Evolutionary conservation across 2,888 invertebrate species (phyloP), one percentile per base, ranked within the genome.

Genomic region (Leptopilina syphax): DNA sequence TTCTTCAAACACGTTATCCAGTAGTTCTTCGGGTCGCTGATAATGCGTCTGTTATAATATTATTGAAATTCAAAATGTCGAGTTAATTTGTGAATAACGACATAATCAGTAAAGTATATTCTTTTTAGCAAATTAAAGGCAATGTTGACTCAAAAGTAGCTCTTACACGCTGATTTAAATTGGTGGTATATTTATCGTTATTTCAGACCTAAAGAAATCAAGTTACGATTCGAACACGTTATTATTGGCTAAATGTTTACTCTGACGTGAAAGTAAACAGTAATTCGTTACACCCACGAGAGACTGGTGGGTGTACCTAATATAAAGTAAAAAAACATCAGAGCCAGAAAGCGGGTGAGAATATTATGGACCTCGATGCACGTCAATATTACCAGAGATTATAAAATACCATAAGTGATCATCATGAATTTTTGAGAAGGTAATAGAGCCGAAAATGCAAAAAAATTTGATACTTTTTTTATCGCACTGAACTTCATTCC

Each of bases 241-340:
- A 84, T 85, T 87, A 87, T 87, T 86, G 86, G 86, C 84, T 84
- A 83, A 82, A 66, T 87, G 87, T 87, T 86, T 85, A 85, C 85
- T 82, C 79, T 86, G 86, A 87, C 86, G 86, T 87, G 84, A 85
- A 80, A 81, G 79, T 77, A 84, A 85, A 85, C 81, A 86, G 82
- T 84, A 84, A 85, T 84, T 84, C 83, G 82, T 77, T 60, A 81
- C 84, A 77, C 83, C 84, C 79, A 85, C 84, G 81, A 80, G 80
- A 79, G 44, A 50, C 44, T 76, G 76, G 13, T 24, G n/a, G 9
- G 73, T 73, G 57, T 54, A 57, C n/a, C 54, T 34, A 73, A 57
- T 41, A 57, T 60, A 57, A 73, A 73, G 57, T 41, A 73, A n/a
- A 73, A 34, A 73, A 73, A 57, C 57, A 57, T 27, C 18, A n/a